phyloP scores from a whole-genome alignment of 2,113 vertebrate species.

The Sorex fumeus region DNA sequence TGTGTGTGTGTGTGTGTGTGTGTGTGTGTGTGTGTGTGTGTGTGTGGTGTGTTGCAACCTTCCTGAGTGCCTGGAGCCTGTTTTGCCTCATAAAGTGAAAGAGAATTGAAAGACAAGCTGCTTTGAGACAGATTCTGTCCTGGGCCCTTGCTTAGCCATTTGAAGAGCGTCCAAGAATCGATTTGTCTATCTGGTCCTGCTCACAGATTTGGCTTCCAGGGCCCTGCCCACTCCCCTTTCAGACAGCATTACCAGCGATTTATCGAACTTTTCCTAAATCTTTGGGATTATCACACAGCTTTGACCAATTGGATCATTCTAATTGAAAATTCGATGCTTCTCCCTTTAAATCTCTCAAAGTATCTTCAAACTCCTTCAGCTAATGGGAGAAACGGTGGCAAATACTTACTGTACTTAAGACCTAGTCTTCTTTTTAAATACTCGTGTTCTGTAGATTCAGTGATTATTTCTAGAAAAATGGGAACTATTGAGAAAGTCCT shows the following conservation, averaged over 20 bases:
- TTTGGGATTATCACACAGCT: constrained; percentile 44
- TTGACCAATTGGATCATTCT: constrained; percentile 55
- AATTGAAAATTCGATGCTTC: constrained; percentile 64
- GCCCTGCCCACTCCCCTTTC: not conserved
- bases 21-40: too few species aligned
- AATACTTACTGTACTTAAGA: not conserved
- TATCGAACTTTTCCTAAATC: constrained; percentile 32
- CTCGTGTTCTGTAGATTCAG: not conserved
- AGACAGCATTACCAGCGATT: not conserved
- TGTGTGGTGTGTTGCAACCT: constrained; percentile 15
- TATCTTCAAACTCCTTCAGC: constrained; percentile 13
- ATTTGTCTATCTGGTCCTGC: not conserved
- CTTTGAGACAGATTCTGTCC: constrained; percentile 8
- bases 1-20: too few species aligned
- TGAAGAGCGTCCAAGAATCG: constrained; percentile 34
- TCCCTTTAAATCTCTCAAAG: constrained; percentile 36
- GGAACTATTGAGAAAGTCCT: constrained; percentile 45
- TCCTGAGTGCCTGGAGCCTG: not conserved
- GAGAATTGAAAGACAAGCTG: constrained; percentile 47
- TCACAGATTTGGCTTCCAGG: not conserved
- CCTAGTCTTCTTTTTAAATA: constrained; percentile 11
- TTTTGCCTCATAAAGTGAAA: constrained; percentile 53
- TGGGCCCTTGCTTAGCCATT: constrained; percentile 25
- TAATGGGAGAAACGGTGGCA: constrained; percentile 51
- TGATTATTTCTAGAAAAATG: constrained; percentile 68